These are phyloP conservation scores for Mormoops blainvillei DNA, from an alignment of 2,113 vertebrate species.

Conservation along the genomic window DNA sequence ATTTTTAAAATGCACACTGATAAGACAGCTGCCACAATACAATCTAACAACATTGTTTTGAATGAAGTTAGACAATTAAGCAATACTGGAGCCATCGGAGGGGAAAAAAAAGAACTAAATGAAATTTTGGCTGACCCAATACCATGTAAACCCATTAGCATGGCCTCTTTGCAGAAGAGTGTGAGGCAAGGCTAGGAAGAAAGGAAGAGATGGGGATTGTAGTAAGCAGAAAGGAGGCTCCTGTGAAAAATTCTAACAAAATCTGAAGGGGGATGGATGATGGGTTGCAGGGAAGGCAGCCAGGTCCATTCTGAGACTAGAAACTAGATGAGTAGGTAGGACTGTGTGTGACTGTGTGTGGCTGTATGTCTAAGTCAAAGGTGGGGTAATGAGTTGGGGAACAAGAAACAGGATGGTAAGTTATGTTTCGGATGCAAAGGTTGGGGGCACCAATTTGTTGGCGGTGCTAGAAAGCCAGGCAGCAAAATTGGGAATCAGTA, in stretches of 20 bases:
- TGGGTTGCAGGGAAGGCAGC: neutral
- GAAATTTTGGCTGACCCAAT: no score
- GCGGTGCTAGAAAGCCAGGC: neutral
- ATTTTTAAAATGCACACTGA: no score
- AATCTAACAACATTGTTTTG: no score
- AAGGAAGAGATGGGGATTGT: neutral
- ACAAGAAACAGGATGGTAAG: neutral
- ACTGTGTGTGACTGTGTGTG: no score
- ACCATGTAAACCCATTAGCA: neutral
- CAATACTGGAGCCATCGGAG: no score
- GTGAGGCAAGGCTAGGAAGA: neutral
- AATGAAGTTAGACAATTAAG: no score
- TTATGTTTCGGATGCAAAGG: neutral
- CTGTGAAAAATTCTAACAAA: neutral
- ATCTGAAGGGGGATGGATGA: no score
- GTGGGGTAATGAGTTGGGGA: neutral
- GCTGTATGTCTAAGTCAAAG: neutral
- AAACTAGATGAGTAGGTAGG: neutral
- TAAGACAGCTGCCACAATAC: no score
- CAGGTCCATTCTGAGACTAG: neutral
- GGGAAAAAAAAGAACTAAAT: no score
- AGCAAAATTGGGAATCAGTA: neutral
- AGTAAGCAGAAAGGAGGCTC: neutral
- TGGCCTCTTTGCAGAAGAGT: neutral
- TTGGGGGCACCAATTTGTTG: neutral